Conservation (phyloP, 2,113 vertebrate genomes). For the Corydoras sp. region DNA sequence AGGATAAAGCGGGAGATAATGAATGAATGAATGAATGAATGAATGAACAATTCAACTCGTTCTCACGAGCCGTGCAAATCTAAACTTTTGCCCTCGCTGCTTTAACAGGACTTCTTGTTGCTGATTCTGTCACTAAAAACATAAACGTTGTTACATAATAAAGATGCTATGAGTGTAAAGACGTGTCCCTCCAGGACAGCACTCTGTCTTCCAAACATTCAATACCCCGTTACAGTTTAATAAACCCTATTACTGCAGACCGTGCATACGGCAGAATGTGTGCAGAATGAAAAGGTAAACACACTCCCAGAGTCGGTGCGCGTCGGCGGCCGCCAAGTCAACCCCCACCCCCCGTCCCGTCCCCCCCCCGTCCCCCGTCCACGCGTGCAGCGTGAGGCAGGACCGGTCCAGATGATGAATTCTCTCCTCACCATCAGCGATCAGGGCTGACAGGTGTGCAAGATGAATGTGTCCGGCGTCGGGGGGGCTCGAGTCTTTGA, state of each 20-base stretch:
- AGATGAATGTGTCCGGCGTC: slow-evolving; percentile 62
- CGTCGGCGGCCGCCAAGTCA: slow-evolving; percentile 32
- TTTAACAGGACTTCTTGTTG: too few relatives aligned
- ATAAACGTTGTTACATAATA: too few relatives aligned
- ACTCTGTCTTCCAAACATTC: not conserved
- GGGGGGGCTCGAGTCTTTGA: slow-evolving; percentile 47
- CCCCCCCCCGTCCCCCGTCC: too few relatives aligned
- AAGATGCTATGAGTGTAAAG: not conserved
- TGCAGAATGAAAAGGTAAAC: slow-evolving; percentile 1
- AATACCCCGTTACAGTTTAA: not conserved
- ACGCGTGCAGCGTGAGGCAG: slow-evolving; percentile 31
- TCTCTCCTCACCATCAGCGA: slow-evolving; percentile 50
- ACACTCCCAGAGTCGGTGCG: not conserved
- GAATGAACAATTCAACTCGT: too few relatives aligned
- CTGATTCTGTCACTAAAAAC: too few relatives aligned
- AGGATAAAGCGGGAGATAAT: too few relatives aligned
- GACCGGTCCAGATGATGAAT: slow-evolving; percentile 48
- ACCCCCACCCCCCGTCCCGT: too few relatives aligned
- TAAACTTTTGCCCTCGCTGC: too few relatives aligned
- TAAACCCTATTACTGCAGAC: too few relatives aligned
- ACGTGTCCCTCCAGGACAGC: not conserved
- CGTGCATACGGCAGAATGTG: not conserved
- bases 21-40: too few relatives aligned
- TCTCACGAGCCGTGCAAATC: too few relatives aligned
- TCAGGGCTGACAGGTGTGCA: slow-evolving; percentile 52